A percentile compares a stretch with the other conserved stretches of the same genome.
These are phyloP conservation scores for Ranitomeya imitator DNA, from an alignment of 2,113 vertebrate genomes.

Conservation along the genomic window DNA sequence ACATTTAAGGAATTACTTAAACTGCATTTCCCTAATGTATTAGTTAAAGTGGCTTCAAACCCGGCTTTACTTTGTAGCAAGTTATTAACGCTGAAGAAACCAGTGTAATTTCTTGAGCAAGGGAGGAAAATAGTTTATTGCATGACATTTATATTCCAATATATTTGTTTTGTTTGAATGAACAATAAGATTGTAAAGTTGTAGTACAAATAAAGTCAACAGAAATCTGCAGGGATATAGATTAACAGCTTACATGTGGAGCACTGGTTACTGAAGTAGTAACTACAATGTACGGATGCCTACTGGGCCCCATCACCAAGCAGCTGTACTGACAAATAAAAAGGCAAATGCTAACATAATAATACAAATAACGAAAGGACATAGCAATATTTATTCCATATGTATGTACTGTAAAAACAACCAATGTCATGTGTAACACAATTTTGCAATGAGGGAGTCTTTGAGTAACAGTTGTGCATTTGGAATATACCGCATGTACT, in stretches of 20 bases:
- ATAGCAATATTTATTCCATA: neutral
- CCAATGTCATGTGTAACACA: neutral
- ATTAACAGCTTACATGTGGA: slow-evolving; percentile 22
- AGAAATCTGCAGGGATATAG: slow-evolving; percentile 2
- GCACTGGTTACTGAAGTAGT: slow-evolving; percentile 13
- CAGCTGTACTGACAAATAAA: neutral
- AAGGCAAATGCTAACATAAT: neutral
- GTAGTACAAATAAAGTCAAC: slow-evolving; percentile 17
- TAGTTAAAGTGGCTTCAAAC: neutral
- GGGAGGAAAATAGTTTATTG: neutral
- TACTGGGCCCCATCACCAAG: neutral
- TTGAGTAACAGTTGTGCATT: neutral
- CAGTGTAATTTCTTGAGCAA: neutral
- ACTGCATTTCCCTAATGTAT: neutral
- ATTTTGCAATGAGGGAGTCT: neutral
- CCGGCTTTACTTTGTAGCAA: neutral
- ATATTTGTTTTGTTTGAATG: slow-evolving; percentile 24
- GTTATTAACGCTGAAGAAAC: neutral
- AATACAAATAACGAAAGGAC: neutral
- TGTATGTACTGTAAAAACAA: neutral
- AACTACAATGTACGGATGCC: neutral
- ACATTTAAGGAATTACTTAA: neutral
- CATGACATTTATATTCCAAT: neutral
- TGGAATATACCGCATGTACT: no score
- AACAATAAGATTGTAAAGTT: slow-evolving; percentile 31